phyloP scores from a whole-genome alignment of 2,113 vertebrate species.

The Rafetus swinhoei region DNA sequence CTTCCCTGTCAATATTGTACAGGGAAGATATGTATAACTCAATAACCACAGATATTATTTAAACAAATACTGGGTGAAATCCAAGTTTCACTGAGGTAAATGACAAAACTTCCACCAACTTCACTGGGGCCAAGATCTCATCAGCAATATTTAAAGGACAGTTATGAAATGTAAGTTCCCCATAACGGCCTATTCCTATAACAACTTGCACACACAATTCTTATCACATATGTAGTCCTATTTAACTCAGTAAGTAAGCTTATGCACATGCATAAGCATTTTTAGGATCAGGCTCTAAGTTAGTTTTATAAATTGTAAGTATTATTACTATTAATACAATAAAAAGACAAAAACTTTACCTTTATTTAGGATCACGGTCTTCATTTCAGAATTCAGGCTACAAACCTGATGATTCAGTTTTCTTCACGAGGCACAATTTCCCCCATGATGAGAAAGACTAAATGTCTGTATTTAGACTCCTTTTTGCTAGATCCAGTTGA shows the following conservation, averaged over 20 bases:
- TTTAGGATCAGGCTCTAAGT: conserved; percentile 10
- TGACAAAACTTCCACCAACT: conserved; percentile 1
- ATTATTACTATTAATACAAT: conserved; percentile 27
- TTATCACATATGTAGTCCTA: background rate
- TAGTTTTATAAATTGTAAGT: conserved; percentile 4
- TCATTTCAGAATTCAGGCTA: conserved; percentile 52
- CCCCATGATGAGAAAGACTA: conserved; percentile 64
- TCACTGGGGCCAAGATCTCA: background rate
- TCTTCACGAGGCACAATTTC: conserved; percentile 70
- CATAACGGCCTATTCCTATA: background rate
- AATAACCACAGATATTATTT: background rate
- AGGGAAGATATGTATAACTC: background rate
- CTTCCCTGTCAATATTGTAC: background rate
- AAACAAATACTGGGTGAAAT: background rate
- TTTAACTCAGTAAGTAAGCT: background rate
- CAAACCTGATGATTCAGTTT: conserved; percentile 32
- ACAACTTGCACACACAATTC: background rate
- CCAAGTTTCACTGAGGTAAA: conserved; percentile 13
- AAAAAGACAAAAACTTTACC: conserved; percentile 57
- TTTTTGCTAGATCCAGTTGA: conserved; percentile 64
- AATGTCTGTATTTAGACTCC: conserved; percentile 65
- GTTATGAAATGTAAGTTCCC: background rate
- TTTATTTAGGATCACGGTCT: conserved; percentile 54
- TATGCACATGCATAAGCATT: background rate
- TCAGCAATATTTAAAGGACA: background rate